Percentiles rank a stretch among this genome's conserved stretches.
Evolutionary conservation across 2,113 vertebrate genomes (phyloP).

Genomic region (Cyanistes caeruleus): DNA sequence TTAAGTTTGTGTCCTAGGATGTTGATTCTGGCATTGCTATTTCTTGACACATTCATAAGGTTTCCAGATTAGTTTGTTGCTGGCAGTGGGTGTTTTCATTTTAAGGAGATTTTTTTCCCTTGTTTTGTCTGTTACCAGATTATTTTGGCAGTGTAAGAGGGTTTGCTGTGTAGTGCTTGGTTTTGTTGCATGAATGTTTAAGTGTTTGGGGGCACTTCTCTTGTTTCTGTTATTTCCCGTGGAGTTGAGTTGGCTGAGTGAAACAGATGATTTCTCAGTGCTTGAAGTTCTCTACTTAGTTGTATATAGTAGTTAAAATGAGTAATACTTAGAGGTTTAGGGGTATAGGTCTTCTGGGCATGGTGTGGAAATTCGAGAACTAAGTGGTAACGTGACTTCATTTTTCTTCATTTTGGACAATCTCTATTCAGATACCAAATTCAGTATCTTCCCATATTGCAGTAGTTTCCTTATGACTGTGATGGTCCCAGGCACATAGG

Average conservation of each 20-base stretch:
- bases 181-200: neutral
- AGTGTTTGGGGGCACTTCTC: neutral
- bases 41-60: neutral
- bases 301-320: neutral
- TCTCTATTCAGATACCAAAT: neutral
- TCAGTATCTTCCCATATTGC: neutral
- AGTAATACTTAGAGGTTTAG: neutral
- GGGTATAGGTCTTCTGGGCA: neutral
- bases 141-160: neutral
- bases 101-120: neutral
- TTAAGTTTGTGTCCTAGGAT: neutral
- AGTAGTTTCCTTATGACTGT: neutral
- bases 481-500: neutral
- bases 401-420: conserved; percentile 29
- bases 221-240: neutral
- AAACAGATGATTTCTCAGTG: neutral
- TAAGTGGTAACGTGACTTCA: neutral
- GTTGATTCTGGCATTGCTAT: neutral
- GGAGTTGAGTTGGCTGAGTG: neutral
- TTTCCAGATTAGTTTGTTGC: neutral
- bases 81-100: neutral
- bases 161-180: neutral
- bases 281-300: neutral
- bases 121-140: neutral
- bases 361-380: neutral